Evolutionary conservation across 2,797 vertebrate genomes (phyloP).

Genomic region (Borostomias antarcticus): DNA sequence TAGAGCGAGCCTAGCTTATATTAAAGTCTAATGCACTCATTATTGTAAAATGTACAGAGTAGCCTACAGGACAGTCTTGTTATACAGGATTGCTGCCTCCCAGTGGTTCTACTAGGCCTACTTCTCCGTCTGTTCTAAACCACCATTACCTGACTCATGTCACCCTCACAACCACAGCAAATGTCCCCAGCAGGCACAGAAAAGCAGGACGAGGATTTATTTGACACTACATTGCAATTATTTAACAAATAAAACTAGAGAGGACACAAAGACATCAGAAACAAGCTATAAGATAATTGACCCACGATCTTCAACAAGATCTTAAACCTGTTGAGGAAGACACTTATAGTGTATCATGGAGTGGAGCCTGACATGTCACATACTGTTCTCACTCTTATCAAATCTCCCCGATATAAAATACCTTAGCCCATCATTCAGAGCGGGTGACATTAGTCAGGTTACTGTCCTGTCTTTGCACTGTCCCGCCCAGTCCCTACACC

Average conservation of each 20-base stretch:
- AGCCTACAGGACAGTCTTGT: too few species aligned
- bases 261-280: slow-evolving; percentile 1
- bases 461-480: too few species aligned
- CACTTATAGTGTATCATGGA: too few species aligned
- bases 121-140: too few species aligned
- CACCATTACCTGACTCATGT: neutral
- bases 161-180: neutral
- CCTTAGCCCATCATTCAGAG: too few species aligned
- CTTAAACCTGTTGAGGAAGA: slow-evolving; percentile 11
- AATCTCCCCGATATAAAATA: too few species aligned
- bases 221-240: neutral
- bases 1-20: neutral
- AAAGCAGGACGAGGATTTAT: slow-evolving; percentile 3
- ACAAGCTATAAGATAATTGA: neutral
- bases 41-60: too few species aligned
- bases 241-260: neutral
- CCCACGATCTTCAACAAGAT: slow-evolving; percentile 8
- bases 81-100: neutral
- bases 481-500: too few species aligned
- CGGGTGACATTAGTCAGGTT: too few species aligned
- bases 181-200: neutral
- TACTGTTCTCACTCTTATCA: too few species aligned
- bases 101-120: neutral
- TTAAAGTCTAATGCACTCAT: neutral
- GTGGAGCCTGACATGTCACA: too few species aligned